Evolutionary conservation across 1,140 invertebrate species (phyloP).

Genomic region (Ruditapes philippinarum): DNA sequence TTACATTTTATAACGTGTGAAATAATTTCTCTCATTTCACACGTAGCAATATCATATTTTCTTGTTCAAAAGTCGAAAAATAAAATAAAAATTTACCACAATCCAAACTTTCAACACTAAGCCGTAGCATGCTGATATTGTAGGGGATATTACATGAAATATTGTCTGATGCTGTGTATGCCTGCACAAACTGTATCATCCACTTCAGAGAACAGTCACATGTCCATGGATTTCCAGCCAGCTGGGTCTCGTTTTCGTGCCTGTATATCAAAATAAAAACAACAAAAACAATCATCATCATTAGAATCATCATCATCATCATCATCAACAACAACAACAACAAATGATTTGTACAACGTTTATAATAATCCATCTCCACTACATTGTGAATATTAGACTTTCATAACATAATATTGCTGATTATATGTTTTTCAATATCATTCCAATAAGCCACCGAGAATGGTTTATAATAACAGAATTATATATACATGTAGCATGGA

Average conservation of each 20-base stretch:
- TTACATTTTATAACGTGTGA: no score
- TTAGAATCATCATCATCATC: background rate
- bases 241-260: background rate
- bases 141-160: background rate
- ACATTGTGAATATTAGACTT: no score
- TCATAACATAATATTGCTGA: no score
- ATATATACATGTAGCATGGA: no score
- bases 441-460: no score
- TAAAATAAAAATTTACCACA: no score
- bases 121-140: background rate
- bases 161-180: background rate
- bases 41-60: background rate
- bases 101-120: background rate
- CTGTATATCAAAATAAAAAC: background rate
- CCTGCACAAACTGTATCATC: background rate
- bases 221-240: background rate
- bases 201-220: background rate
- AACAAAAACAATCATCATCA: background rate
- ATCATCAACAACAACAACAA: background rate
- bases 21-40: no score
- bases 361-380: background rate
- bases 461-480: no score
- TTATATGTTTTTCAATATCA: no score
- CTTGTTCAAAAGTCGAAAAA: background rate
- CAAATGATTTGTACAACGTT: background rate